Evolutionary conservation across 1,140 invertebrate genomes (phyloP), one percentile per base, ranked within the genome.

Genomic region (Archivesica marissinica): DNA sequence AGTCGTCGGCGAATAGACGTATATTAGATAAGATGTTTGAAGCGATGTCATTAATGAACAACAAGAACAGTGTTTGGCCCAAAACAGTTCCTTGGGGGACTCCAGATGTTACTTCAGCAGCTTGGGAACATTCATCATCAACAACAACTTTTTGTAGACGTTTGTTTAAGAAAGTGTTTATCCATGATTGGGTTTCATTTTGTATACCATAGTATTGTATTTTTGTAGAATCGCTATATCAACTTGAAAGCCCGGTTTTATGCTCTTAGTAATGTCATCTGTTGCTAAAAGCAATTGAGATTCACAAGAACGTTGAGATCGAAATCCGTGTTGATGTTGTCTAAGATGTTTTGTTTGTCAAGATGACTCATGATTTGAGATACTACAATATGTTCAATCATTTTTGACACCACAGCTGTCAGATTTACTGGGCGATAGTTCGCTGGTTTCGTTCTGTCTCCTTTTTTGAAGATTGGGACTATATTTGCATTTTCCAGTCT

Each of bases 331-430:
- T 33, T 88, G 86, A 15, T 52, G 23, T 30, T 76, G 3, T 50
- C 9, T n/a, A 88, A 41, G n/a, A 88, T 80, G 47, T 68, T 84
- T 1, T 80, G 2, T 11, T 28, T 30, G 11, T 77, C 74, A 25
- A 83, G 75, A 30, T 88, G 85, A 33, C 59, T 41, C 78, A 86
- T 86, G 0, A 88, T 41, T 44, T 86, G 59, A n/a, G 41, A 77
- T 13, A 56, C 50, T 38, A 59, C 30, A 7, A 77, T 77, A 30
- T 77, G 74, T 59, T 77, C 74, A 35, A 56, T 30, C 2, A 79
- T 64, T 66, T 79, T 47, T 20, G 59, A 79, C 13, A 66, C 59
- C 17, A 79, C 77, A 50, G 28, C n/a, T 30, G 77, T 66, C 6
- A 66, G 35, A 66, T 56, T 66, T 20, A 79, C 59, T 47, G 77